phyloP scores from a whole-genome alignment of 2,113 vertebrate genomes.

The Pomatostomus ruficeps region DNA sequence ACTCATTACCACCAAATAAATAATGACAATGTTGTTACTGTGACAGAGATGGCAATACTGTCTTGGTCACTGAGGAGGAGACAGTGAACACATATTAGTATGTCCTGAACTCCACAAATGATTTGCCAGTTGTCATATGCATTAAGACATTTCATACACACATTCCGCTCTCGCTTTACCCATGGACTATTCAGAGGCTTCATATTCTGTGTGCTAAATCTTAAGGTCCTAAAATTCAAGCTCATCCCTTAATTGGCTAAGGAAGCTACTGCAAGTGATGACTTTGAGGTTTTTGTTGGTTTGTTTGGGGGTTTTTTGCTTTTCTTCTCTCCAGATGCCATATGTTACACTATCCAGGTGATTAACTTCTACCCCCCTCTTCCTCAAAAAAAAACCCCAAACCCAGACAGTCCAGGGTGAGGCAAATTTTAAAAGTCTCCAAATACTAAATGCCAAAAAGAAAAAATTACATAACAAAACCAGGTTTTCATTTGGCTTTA shows the following conservation, averaged over 20 bases:
- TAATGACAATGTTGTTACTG: neutral
- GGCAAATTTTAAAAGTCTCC: neutral
- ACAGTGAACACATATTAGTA: neutral
- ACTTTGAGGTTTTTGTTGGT: neutral
- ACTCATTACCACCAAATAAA: neutral
- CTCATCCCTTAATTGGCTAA: neutral
- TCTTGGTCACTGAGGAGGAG: neutral
- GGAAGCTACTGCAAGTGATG: neutral
- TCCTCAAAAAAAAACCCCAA: neutral
- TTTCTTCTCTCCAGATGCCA: neutral
- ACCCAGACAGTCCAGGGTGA: neutral
- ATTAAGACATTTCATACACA: neutral
- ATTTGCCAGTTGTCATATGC: neutral
- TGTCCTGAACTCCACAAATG: neutral
- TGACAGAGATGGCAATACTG: neutral
- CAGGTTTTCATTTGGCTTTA: neutral
- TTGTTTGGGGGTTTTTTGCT: neutral
- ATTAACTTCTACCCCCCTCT: neutral
- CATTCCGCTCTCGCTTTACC: neutral
- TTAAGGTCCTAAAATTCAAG: neutral
- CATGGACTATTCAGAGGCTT: neutral
- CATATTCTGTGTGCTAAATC: neutral
- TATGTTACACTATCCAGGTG: neutral
- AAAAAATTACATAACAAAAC: neutral
- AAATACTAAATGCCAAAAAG: neutral